Conservation (phyloP, 2,797 vertebrate genomes). For the Tolypeutes matacus region DNA sequence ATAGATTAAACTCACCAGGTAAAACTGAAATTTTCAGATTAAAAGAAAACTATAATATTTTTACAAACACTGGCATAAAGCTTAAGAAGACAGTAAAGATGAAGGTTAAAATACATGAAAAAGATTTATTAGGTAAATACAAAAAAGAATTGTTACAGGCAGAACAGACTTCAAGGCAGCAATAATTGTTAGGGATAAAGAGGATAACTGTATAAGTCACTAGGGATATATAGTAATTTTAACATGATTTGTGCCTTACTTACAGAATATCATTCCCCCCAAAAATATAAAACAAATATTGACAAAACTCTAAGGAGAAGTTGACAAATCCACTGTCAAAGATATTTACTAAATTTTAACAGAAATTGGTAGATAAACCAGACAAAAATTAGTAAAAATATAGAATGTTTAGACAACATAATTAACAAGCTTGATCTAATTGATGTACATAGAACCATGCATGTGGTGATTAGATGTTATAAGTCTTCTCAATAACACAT, state of each 20-base stretch:
- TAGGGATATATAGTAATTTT: not conserved
- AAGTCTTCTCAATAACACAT: slow-evolving; percentile 4
- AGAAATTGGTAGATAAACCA: too few species aligned
- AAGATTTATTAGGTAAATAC: not conserved
- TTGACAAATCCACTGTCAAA: not conserved
- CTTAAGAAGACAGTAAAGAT: not conserved
- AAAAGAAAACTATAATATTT: not conserved
- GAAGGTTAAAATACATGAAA: not conserved
- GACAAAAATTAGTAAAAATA: too few species aligned
- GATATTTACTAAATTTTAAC: too few species aligned
- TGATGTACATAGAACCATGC: not conserved
- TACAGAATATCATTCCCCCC: not conserved
- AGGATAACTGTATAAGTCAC: not conserved
- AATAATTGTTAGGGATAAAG: not conserved
- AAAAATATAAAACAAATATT: not conserved
- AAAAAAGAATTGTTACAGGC: not conserved
- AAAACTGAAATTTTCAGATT: slow-evolving; percentile 28
- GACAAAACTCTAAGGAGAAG: too few species aligned
- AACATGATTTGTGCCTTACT: not conserved
- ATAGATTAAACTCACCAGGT: not conserved
- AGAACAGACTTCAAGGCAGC: not conserved
- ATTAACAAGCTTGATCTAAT: too few species aligned
- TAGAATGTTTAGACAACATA: too few species aligned
- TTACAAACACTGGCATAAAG: not conserved
- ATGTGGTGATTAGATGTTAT: not conserved